Conservation (phyloP, 2,888 invertebrate species). For the Entomobrya proxima region DNA sequence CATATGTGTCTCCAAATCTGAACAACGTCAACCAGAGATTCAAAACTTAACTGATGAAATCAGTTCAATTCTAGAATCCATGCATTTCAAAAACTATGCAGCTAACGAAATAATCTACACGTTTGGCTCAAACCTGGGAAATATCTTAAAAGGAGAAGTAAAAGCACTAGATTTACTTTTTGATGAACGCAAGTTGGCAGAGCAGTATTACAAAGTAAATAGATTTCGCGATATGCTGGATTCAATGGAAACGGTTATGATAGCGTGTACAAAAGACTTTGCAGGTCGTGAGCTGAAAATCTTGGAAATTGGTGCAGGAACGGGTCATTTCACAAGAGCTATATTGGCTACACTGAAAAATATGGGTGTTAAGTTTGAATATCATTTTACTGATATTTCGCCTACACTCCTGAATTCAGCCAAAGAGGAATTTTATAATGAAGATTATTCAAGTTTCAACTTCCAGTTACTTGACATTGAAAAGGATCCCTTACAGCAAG, state of each 20-base stretch:
- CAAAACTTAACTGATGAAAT: too few relatives aligned
- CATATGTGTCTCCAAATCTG: too few relatives aligned
- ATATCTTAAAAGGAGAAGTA: background rate
- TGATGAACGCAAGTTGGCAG: slow-evolving; percentile 10
- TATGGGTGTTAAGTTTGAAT: slow-evolving; percentile 13
- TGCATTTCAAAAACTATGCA: too few relatives aligned
- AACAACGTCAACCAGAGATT: too few relatives aligned
- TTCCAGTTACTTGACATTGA: slow-evolving; percentile 44
- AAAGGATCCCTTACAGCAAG: slow-evolving; percentile 46
- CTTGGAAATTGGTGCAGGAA: slow-evolving; percentile 50
- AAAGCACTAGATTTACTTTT: slow-evolving; percentile 20
- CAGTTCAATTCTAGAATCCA: too few relatives aligned
- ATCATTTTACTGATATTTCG: slow-evolving; percentile 56
- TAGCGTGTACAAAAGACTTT: background rate
- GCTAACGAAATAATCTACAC: background rate
- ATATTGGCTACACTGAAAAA: background rate
- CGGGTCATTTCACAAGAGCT: slow-evolving; percentile 21
- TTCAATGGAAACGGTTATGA: slow-evolving; percentile 10
- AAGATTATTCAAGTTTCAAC: too few relatives aligned
- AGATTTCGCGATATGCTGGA: too few relatives aligned
- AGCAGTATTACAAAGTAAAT: background rate
- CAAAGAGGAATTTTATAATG: background rate
- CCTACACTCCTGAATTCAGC: slow-evolving; percentile 26
- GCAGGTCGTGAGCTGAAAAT: background rate
- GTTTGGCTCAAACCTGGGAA: slow-evolving; percentile 14